Conservation (phyloP, 2,113 vertebrate species). For the Sciurus niger region DNA sequence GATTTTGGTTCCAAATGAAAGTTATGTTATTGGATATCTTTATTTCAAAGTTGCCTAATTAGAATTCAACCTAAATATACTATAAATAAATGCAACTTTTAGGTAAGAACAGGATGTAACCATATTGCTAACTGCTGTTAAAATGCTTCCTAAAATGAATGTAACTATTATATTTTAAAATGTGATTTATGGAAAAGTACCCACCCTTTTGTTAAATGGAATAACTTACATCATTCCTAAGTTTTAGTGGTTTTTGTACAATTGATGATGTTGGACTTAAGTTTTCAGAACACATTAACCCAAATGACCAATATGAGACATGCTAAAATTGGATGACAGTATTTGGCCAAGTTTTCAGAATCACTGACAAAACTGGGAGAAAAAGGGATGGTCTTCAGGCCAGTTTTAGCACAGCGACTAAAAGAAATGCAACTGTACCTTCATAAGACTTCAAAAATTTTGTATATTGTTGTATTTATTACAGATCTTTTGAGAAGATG, state of each 20-base stretch:
- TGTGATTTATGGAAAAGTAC: constrained; percentile 6
- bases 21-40: constrained; percentile 34
- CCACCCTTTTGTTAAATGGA: background rate
- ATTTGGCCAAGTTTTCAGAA: constrained; percentile 57
- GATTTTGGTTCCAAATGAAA: background rate
- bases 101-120: background rate
- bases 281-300: constrained; percentile 59
- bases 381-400: constrained; percentile 26
- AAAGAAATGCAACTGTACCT: constrained; percentile 54
- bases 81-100: constrained; percentile 25
- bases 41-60: constrained; percentile 10
- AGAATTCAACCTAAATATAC: background rate
- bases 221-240: constrained; percentile 27
- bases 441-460: constrained; percentile 43
- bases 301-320: constrained; percentile 60
- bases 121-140: constrained; percentile 9
- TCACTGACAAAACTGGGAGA: constrained; percentile 31
- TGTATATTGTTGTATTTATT: constrained; percentile 1
- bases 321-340: constrained; percentile 38
- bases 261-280: constrained; percentile 36
- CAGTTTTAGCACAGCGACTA: constrained; percentile 38
- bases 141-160: constrained; percentile 23
- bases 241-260: constrained; percentile 47
- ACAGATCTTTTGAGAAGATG: constrained; percentile 21
- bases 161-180: constrained; percentile 18